Conservation (phyloP, 2,888 invertebrate genomes). For the Hyppa rectilinea region DNA sequence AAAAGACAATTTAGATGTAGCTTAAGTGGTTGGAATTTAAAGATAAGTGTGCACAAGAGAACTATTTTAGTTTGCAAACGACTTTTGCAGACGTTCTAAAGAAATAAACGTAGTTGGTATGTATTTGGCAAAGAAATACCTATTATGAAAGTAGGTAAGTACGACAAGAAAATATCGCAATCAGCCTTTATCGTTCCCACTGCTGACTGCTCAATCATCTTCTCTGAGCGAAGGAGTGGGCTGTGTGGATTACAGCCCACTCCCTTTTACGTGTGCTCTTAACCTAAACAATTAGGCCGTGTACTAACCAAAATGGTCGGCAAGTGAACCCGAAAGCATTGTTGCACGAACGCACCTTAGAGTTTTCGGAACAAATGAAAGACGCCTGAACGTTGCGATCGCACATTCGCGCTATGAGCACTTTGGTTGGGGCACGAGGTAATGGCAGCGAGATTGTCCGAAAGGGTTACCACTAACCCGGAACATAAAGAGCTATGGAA, state of each 20-base stretch:
- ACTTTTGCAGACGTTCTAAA: neutral
- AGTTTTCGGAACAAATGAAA: too few relatives aligned
- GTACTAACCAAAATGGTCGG: too few relatives aligned
- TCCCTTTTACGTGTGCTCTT: neutral
- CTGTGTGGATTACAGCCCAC: too few relatives aligned
- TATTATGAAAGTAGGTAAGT: neutral
- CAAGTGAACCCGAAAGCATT: too few relatives aligned
- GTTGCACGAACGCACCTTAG: too few relatives aligned
- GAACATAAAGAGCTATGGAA: too few relatives aligned
- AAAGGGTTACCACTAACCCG: too few relatives aligned
- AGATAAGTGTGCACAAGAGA: neutral
- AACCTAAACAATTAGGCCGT: neutral
- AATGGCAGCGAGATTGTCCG: too few relatives aligned
- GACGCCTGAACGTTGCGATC: too few relatives aligned
- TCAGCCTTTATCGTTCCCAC: neutral
- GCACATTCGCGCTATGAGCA: too few relatives aligned
- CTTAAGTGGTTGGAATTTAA: conserved; percentile 16
- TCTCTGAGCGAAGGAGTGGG: neutral
- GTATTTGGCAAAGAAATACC: neutral
- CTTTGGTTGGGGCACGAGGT: too few relatives aligned
- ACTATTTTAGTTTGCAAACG: conserved; percentile 7
- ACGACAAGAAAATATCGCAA: neutral
- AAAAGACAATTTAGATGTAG: conserved; percentile 28
- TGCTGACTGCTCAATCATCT: too few relatives aligned
- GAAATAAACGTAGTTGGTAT: neutral